A percentile compares a stretch with the other conserved stretches of the same genome.
phyloP scores from a whole-genome alignment of 2,888 invertebrate species.

The Bugulina stolonifera region DNA sequence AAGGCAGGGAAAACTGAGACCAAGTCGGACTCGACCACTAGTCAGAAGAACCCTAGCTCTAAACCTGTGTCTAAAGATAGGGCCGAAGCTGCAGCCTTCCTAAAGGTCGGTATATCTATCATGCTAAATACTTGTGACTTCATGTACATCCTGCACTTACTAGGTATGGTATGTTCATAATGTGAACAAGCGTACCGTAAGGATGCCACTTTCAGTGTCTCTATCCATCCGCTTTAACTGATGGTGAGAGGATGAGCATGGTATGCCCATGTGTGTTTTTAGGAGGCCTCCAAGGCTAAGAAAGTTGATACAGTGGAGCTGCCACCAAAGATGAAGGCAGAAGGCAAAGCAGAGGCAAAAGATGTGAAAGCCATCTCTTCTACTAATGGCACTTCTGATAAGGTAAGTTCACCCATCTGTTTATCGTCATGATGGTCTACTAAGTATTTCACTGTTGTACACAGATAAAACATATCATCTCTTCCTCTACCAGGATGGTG shows the following conservation, averaged over 20 bases:
- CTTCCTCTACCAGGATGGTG: background rate
- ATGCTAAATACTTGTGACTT: too few species aligned
- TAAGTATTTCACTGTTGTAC: too few species aligned
- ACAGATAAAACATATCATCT: too few species aligned
- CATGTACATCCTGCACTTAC: too few species aligned
- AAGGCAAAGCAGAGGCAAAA: background rate
- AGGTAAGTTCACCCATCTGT: too few species aligned
- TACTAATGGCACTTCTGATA: background rate
- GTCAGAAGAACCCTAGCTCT: background rate
- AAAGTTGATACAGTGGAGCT: constrained; percentile 13
- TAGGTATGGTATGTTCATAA: too few species aligned
- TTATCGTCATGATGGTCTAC: too few species aligned
- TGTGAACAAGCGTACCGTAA: too few species aligned
- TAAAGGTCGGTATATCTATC: constrained; percentile 3
- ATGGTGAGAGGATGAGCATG: too few species aligned
- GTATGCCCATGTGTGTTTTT: too few species aligned
- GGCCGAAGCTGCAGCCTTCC: constrained; percentile 17
- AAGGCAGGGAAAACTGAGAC: constrained; percentile 1
- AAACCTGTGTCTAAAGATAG: background rate
- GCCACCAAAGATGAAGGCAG: background rate
- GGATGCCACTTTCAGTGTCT: too few species aligned
- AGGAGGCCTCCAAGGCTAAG: background rate
- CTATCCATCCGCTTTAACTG: too few species aligned
- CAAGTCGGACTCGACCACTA: background rate
- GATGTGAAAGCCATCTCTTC: background rate